Conservation (phyloP, 1,140 invertebrate species). For the Orius laevigatus region DNA sequence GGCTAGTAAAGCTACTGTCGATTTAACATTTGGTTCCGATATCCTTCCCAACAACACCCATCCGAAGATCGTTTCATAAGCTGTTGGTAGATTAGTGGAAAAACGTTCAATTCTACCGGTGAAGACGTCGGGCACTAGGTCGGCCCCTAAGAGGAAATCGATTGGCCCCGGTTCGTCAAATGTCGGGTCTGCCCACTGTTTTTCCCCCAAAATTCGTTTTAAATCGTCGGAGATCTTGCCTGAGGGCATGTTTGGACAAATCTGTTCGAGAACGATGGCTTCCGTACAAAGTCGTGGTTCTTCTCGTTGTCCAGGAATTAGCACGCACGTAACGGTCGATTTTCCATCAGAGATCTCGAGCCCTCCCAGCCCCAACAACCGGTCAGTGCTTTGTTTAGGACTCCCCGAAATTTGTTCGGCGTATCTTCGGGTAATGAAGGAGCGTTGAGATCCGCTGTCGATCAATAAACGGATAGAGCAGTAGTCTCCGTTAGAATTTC, state of each 20-base stretch:
- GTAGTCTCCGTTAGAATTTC: too few relatives aligned
- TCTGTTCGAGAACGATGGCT: constrained; percentile 5
- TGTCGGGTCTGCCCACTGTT: background rate
- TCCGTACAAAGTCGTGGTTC: background rate
- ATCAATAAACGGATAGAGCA: too few relatives aligned
- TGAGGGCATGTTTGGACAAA: constrained; percentile 16
- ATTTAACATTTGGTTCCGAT: background rate
- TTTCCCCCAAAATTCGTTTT: background rate
- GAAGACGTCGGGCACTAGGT: background rate
- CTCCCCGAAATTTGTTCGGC: too few relatives aligned
- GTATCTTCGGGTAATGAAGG: too few relatives aligned
- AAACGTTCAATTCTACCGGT: background rate
- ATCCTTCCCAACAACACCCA: background rate
- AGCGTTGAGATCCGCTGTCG: too few relatives aligned
- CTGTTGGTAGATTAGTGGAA: background rate
- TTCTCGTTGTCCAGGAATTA: background rate
- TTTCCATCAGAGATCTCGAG: too few relatives aligned
- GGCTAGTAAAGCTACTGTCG: background rate
- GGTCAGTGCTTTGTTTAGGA: too few relatives aligned
- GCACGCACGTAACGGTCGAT: background rate
- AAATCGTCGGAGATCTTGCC: background rate
- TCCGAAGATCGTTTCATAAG: background rate
- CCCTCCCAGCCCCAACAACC: too few relatives aligned
- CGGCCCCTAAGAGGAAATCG: background rate
- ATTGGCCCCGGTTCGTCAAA: background rate